Percentiles rank a stretch among this genome's conserved stretches.
Conservation (phyloP, 2,888 invertebrate species). For the Heliconius ismenius region DNA sequence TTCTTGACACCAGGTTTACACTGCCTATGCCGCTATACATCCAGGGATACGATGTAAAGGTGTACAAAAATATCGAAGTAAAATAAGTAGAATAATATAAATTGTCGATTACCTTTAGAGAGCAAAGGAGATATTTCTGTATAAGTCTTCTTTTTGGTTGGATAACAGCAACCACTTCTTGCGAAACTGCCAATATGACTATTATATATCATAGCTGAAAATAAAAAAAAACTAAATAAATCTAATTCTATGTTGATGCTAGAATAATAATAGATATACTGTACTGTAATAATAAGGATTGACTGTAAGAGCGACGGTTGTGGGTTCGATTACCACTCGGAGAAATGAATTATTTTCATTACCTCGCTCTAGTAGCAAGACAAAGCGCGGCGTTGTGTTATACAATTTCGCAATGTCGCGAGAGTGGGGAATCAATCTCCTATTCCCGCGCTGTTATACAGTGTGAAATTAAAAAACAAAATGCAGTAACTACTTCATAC, state of each 20-base stretch:
- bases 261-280: no score
- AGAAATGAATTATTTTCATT: neutral
- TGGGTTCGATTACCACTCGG: neutral
- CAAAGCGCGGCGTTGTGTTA: neutral
- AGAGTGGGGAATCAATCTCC: no score
- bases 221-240: slow-evolving; percentile 10
- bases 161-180: slow-evolving; percentile 72
- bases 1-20: no score
- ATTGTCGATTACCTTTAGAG: slow-evolving; percentile 55
- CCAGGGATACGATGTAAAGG: no score
- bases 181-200: slow-evolving; percentile 79
- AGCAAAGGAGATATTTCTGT: slow-evolving; percentile 78
- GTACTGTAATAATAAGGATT: no score
- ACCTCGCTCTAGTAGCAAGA: neutral
- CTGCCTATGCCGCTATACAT: no score
- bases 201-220: slow-evolving; percentile 87
- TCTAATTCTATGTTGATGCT: neutral
- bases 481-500: no score
- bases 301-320: no score
- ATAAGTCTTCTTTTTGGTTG: slow-evolving; percentile 77
- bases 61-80: no score
- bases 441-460: neutral
- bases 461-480: neutral
- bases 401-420: no score
- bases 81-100: neutral